phyloP scores from a whole-genome alignment of 2,113 vertebrate species.

The Pampusana beccarii region DNA sequence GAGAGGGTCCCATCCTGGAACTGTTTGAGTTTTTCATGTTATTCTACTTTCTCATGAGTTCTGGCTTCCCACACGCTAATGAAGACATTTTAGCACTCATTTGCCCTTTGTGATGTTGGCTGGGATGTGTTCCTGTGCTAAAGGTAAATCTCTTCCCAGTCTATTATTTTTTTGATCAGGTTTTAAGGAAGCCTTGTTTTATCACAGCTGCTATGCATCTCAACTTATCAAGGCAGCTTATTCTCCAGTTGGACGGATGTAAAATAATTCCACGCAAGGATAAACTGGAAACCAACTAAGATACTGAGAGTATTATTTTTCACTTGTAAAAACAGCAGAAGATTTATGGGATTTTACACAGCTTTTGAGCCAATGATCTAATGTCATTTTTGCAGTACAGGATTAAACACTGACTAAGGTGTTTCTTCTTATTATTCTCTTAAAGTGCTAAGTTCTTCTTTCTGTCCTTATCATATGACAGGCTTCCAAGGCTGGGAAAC shows the following conservation, averaged over 20 bases:
- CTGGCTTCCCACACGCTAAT: not conserved
- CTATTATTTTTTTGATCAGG: not conserved
- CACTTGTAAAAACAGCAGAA: not conserved
- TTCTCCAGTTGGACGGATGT: not conserved
- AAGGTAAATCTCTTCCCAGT: not conserved
- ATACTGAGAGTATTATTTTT: not conserved
- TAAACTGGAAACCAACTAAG: not conserved
- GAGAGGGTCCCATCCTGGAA: not conserved
- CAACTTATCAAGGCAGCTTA: not conserved
- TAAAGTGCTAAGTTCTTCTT: not conserved
- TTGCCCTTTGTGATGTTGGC: not conserved
- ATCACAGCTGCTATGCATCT: not conserved
- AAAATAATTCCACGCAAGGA: not conserved
- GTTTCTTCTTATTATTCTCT: not conserved
- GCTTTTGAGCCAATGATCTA: not conserved
- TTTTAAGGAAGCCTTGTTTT: not conserved
- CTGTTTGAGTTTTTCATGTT: not conserved
- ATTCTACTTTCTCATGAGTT: not conserved
- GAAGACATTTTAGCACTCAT: not conserved
- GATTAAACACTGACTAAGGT: not conserved
- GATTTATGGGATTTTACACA: not conserved
- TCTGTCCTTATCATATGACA: not conserved
- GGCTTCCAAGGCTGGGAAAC: not conserved
- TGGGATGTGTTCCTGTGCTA: fast-evolving
- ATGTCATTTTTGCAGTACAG: not conserved